Base-by-base conservation (phyloP, 2,797 vertebrate genomes). In the Scomberomorus guttatus region DNA sequence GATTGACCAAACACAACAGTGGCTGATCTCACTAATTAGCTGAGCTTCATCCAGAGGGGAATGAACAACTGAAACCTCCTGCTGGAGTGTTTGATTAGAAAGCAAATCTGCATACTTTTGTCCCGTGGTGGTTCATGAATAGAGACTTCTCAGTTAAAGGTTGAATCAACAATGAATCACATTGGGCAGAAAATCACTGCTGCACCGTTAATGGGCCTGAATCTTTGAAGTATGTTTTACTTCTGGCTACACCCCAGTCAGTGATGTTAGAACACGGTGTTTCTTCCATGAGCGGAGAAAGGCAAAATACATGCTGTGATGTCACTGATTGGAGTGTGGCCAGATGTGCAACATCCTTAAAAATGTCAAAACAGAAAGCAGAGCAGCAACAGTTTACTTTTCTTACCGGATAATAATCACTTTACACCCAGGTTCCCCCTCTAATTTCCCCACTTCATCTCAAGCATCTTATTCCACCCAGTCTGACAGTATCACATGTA, bases 51-150 rank as follows among this genome's bases (percentile, higher is more conserved):
- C 83, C 56, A 10, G 80, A 80, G 81, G 73, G 60, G 75, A 85
- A 80, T 75, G 62, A 88, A 46, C 59, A 48, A 52, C 34, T 32
- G 37, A 48, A 77, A 42, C 61, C 79, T 86, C 80, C 87, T 74
- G 71, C 85, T 79, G 72, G 37, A 74, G 39, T 29, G 62, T 74
- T 79, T 88, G 80, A 90, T 86, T 86, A 79, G 62, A 64, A 75
- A 71, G 32, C 18, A 76, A 75, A 85, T 83, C 64, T 75, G 67
- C 61, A 50, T 61, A 52, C 72, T 56, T 75, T 13, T 24, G 69
- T 84, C 85, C 72, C 60, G 37, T 2, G 29, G 55, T 54, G 72
- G 29, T 57, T 83, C 22, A 8, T 68, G 81, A 85, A 51, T 71
- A 75, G 50, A 86, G 69, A 74, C 60, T n/a, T 48, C 32, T 51